Base-by-base conservation (phyloP, 2,888 invertebrate species). In the Agrochola circellaris region DNA sequence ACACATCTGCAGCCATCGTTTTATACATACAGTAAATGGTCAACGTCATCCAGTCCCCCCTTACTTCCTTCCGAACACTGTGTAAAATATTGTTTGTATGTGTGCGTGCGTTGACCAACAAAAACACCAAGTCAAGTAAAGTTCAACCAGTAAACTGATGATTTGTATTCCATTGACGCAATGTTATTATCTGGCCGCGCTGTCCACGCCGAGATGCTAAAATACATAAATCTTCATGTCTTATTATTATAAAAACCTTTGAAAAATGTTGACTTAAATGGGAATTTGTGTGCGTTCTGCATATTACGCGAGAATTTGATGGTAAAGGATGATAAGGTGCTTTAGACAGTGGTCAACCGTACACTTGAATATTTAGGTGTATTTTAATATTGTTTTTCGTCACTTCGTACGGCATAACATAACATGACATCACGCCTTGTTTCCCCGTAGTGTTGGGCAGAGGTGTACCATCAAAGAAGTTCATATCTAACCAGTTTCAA, bases 101-200 rank as follows among this genome's bases (percentile, higher is more conserved):
- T 83, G 86, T 85, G 86, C 38, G 77, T 77, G 68, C 38, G n/a
- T 0, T 23, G 2, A 38, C 4, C 17, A 23, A 48, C 42, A 42
- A 20, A 65, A 56, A 13, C 42, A 38, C 20, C 15, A 20, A 72
- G 64, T 70, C 20, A 56, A 65, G 34, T 65, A n/a, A 42, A 13
- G 48, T 13, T 13, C n/a, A 56, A 54, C 23, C 56, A 42, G 67
- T 84, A 89, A 89, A 87, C 82, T 84, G 80, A 86, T 84, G 81
- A 89, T 91, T 90, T 90, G 89, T 91, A 92, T 91, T 89, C 91
- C 73, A 83, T 82, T 68, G 79, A 67, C 81, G 82, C 76, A 15
- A 70, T 77, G 66, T 76, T 89, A 81, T 83, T 87, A 89, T 83
- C 77, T 83, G 81, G 42, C 75, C 74, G 73, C 77, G 68, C 58